phyloP scores from a whole-genome alignment of 1,140 invertebrate species.

The Contarinia nasturtii region DNA sequence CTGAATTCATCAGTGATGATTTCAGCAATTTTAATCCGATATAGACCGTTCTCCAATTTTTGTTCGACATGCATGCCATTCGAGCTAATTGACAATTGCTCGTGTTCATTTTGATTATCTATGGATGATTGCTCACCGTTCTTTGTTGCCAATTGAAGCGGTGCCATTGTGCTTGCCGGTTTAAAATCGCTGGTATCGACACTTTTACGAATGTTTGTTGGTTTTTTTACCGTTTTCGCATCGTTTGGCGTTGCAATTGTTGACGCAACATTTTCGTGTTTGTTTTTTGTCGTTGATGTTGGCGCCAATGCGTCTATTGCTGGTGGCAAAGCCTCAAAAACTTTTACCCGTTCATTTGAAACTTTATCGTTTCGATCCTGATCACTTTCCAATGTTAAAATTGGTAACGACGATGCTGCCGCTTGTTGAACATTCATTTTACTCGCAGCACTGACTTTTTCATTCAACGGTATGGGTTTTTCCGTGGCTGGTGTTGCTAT shows the following conservation, averaged over 20 bases:
- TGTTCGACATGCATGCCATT: conserved; percentile 4
- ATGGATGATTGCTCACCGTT: neutral
- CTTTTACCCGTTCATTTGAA: neutral
- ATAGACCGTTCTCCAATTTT: conserved; percentile 5
- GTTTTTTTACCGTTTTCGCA: neutral
- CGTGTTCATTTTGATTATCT: neutral
- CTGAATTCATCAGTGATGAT: conserved; percentile 7
- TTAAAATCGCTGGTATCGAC: too few species aligned
- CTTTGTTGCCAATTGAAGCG: neutral
- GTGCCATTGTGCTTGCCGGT: too few species aligned
- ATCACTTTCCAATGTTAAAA: neutral
- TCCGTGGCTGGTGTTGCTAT: neutral
- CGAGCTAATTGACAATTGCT: neutral
- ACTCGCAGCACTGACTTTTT: neutral
- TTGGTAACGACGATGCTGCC: neutral
- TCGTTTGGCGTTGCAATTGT: neutral
- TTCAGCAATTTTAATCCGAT: conserved; percentile 9
- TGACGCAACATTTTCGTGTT: neutral
- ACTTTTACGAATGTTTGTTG: neutral
- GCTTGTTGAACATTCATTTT: neutral
- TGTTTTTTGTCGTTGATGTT: too few species aligned
- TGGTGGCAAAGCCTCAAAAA: neutral
- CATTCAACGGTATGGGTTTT: neutral
- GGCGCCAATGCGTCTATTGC: too few species aligned
- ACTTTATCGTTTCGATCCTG: neutral